A percentile compares a stretch with the other conserved stretches of the same genome.
Conservation (phyloP, 2,888 invertebrate genomes). For the Torymus auratus region DNA sequence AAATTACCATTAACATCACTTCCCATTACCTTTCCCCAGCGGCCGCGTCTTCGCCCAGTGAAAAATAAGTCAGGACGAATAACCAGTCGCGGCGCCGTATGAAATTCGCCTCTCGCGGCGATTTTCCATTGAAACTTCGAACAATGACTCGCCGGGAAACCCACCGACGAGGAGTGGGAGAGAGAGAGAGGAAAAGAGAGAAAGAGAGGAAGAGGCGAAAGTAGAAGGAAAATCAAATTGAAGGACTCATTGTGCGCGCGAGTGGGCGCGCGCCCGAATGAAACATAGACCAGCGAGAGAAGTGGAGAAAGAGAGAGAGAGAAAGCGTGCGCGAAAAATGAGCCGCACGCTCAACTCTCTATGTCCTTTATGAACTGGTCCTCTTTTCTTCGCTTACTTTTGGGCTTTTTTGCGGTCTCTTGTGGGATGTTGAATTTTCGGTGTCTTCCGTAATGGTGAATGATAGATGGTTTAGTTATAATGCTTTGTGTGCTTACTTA, state of each 20-base stretch:
- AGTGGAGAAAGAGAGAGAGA: not conserved
- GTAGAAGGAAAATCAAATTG: slow-evolving; percentile 54
- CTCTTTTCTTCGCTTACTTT: not conserved
- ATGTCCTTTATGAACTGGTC: slow-evolving; percentile 36
- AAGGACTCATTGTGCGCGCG: slow-evolving; percentile 46
- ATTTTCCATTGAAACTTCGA: slow-evolving; percentile 52
- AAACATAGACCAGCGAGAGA: slow-evolving; percentile 15
- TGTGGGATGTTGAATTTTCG: no score
- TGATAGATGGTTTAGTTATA: no score
- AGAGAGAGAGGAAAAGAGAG: not conserved
- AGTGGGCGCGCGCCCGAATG: slow-evolving; percentile 15
- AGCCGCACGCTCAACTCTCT: slow-evolving; percentile 39
- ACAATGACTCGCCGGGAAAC: slow-evolving; percentile 48
- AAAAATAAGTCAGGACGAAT: slow-evolving; percentile 56
- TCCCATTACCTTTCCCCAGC: slow-evolving; percentile 6
- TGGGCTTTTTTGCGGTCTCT: not conserved
- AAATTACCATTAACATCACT: slow-evolving; percentile 25
- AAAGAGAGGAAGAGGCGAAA: slow-evolving; percentile 25
- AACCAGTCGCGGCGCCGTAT: slow-evolving; percentile 59
- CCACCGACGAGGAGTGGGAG: not conserved
- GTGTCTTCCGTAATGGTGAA: no score
- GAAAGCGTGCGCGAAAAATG: slow-evolving; percentile 44
- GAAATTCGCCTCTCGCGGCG: slow-evolving; percentile 50
- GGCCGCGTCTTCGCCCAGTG: no score
- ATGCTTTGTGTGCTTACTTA: no score